These are phyloP conservation scores for Helogale parvula DNA, from an alignment of 2,113 vertebrate species.

Conservation along the genomic window DNA sequence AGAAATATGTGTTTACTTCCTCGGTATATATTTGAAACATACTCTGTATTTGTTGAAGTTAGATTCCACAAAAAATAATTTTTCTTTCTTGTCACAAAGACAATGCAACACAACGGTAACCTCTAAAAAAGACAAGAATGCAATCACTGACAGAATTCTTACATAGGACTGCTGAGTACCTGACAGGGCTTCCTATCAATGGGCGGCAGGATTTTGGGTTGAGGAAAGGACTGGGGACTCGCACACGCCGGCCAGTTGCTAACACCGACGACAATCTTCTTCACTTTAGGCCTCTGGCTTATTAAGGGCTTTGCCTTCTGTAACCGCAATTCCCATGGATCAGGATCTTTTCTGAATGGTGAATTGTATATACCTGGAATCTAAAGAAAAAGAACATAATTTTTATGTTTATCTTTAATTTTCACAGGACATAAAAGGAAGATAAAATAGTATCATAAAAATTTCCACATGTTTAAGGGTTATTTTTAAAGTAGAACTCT, in stretches of 20 bases:
- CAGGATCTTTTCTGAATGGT: conserved; percentile 89
- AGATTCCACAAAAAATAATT: neutral
- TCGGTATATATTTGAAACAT: neutral
- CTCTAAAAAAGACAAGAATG: neutral
- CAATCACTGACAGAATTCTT: neutral
- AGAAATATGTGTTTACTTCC: neutral
- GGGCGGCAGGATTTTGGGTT: conserved; percentile 85
- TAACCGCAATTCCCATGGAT: conserved; percentile 92
- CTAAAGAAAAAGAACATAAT: conserved; percentile 79
- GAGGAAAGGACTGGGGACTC: conserved; percentile 73
- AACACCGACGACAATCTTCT: neutral
- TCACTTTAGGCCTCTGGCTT: conserved; percentile 58
- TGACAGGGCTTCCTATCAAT: conserved; percentile 89
- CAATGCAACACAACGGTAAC: neutral
- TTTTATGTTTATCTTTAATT: neutral
- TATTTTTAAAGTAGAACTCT: neutral
- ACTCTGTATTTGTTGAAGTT: neutral
- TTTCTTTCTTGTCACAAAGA: neutral
- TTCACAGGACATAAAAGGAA: neutral
- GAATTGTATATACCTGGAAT: conserved; percentile 95
- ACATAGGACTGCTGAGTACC: conserved; percentile 79
- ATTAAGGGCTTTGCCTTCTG: conserved; percentile 87
- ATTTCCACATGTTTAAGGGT: neutral
- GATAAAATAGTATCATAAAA: neutral
- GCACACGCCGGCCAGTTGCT: conserved; percentile 77